Conservation (phyloP, 2,113 vertebrate genomes). For the Dendropsophus ebraccatus region DNA sequence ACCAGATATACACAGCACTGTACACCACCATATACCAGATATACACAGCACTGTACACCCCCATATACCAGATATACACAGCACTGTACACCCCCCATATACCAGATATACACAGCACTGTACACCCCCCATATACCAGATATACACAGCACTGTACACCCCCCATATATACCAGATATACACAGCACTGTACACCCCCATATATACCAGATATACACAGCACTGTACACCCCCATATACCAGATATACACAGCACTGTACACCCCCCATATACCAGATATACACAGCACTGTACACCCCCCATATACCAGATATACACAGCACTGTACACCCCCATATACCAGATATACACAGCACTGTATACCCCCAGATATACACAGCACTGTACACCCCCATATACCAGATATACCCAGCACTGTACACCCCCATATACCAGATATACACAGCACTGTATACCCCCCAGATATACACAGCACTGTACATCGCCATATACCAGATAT, state of each 20-base stretch:
- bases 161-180: background rate
- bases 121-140: background rate
- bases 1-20: background rate
- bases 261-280: conserved; percentile 40
- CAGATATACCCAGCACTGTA: background rate
- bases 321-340: background rate
- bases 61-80: background rate
- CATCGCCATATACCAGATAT: background rate
- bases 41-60: background rate
- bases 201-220: background rate
- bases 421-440: background rate
- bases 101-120: background rate
- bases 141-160: background rate
- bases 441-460: background rate
- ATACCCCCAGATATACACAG: background rate
- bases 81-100: background rate
- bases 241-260: background rate
- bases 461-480: background rate
- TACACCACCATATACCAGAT: background rate
- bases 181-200: background rate
- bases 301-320: background rate
- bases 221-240: background rate
- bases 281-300: background rate
- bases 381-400: background rate
- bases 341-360: background rate